Evolutionary conservation across 2,888 invertebrate genomes (phyloP).

Genomic region (Erebia epiphron): DNA sequence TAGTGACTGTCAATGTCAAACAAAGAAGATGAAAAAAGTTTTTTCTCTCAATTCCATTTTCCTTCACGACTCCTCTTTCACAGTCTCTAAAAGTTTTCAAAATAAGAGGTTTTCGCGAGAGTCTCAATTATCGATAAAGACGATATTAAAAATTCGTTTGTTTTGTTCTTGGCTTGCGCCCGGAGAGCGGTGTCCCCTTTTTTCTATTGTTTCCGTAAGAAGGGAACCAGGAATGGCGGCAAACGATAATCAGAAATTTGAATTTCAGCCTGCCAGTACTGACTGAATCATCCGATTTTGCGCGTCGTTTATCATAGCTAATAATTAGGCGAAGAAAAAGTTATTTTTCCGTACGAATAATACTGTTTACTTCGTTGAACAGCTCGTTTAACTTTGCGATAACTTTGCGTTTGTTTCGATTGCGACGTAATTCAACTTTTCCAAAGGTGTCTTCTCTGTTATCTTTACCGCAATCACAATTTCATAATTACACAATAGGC

Average conservation of each 20-base stretch:
- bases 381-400: conserved; percentile 48
- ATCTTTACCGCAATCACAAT: background rate
- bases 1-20: conserved; percentile 81
- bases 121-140: conserved; percentile 83
- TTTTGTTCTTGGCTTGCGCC: conserved; percentile 79
- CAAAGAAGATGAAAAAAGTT: conserved; percentile 83
- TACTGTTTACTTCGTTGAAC: conserved; percentile 39
- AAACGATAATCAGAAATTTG: conserved; percentile 80
- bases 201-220: conserved; percentile 78
- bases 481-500: conserved; percentile 49
- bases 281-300: conserved; percentile 77
- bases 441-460: conserved; percentile 40
- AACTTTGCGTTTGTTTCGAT: conserved; percentile 52
- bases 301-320: conserved; percentile 74
- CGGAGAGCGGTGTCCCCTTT: conserved; percentile 74
- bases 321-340: conserved; percentile 74
- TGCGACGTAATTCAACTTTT: conserved; percentile 42
- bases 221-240: conserved; percentile 71
- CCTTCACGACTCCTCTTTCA: conserved; percentile 79
- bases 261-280: conserved; percentile 72
- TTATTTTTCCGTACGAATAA: conserved; percentile 53
- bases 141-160: conserved; percentile 84
- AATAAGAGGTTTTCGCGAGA: conserved; percentile 81
- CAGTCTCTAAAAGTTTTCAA: conserved; percentile 80
- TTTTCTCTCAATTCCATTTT: conserved; percentile 79